phyloP scores from a whole-genome alignment of 2,888 invertebrate genomes.

The Sthenelais limicola region DNA sequence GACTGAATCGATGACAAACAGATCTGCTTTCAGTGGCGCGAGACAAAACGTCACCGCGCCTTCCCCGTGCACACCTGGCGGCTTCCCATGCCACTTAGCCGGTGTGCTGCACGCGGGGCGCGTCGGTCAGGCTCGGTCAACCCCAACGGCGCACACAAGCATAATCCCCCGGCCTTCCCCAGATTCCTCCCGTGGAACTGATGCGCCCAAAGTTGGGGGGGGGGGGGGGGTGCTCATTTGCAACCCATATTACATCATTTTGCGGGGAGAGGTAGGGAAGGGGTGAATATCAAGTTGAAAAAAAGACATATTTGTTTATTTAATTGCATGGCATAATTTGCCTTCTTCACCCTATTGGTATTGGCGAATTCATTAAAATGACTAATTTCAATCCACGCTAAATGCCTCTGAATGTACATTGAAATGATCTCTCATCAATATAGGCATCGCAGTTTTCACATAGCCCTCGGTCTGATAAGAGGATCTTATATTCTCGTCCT shows the following conservation, averaged over 20 bases:
- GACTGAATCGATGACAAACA: conserved; percentile 27
- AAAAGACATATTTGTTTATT: neutral
- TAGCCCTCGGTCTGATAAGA: too few relatives aligned
- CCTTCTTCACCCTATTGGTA: too few relatives aligned
- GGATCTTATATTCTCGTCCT: too few relatives aligned
- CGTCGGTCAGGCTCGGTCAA: conserved; percentile 13
- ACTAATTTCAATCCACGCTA: too few relatives aligned
- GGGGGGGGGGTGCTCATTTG: neutral
- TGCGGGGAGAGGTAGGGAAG: neutral
- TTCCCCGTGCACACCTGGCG: neutral
- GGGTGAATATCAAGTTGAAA: neutral
- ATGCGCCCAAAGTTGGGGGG: neutral
- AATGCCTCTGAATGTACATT: too few relatives aligned
- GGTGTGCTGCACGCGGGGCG: conserved; percentile 16
- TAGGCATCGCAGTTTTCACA: too few relatives aligned
- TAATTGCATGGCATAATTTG: neutral
- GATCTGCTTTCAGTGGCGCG: conserved; percentile 31
- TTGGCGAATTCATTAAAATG: too few relatives aligned
- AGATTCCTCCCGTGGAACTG: neutral
- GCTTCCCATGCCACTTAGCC: conserved; percentile 33
- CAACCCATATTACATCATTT: neutral
- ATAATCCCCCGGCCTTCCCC: neutral
- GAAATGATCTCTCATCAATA: too few relatives aligned
- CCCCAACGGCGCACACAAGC: neutral
- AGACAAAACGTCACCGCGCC: conserved; percentile 37